Base-by-base conservation (phyloP, 1,140 invertebrate genomes). In the Copidosoma floridanum region DNA sequence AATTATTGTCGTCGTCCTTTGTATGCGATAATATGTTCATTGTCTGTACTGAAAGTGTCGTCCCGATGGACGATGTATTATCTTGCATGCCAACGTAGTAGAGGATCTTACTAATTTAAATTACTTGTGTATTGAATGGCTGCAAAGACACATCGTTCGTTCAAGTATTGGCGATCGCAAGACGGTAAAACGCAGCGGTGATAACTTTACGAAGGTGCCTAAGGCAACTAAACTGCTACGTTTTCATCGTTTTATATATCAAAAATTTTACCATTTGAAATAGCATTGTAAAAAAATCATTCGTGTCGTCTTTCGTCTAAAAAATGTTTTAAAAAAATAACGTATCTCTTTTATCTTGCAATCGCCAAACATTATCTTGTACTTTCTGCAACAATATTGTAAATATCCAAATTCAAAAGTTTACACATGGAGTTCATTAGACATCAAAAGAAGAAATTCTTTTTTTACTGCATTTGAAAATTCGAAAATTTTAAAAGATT, bases 1-100 rank as follows among this genome's bases (percentile, higher is more conserved):
- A 32, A 12, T 44, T 41, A 55, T 35, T 41, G 43, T 44, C 12
- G n/a, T 55, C 18, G 52, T 55, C 12, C 10, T 54, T 29, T 54
- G 8, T 44, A 2, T 55, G 18, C 26, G 41, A 32, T 8, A 55
- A 44, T 23, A 4, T n/a, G 52, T 44, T 44, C 44, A 43, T 38
- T 54, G 4, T 18, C 1, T 12, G 23, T 24, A 26, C 16, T n/a
- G 38, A 23, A 2, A 23, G 21, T 55, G 26, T 56, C 29, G 23
- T 47, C 16, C 21, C 20, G 14, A 14, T 32, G 14, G 20, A n/a
- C 11, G 29, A 32, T 10, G 4, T 48, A 20, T 38, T 27, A 20
- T 29, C 50, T 40, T 38, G 50, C 50, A 60, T 46, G 29, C 16
- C 29, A 29, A 46, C 14, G 7, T 29, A 47, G 23, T 59, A 21